phyloP scores from a whole-genome alignment of 2,113 vertebrate species.

The Microcebus murinus region DNA sequence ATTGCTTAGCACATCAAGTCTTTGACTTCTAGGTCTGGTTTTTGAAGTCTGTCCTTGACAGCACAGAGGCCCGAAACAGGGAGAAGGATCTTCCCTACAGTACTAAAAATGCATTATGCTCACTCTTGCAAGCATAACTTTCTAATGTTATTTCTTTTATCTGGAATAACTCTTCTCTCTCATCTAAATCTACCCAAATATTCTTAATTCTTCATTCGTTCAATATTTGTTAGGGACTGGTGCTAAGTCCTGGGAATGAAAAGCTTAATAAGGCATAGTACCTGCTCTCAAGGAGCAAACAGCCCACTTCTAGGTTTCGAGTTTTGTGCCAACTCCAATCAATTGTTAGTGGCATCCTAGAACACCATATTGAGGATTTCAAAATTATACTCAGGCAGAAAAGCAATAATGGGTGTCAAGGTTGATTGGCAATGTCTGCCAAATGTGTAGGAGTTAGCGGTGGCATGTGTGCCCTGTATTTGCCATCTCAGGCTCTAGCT shows the following conservation, averaged over 20 bases:
- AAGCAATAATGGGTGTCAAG: neutral
- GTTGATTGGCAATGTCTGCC: neutral
- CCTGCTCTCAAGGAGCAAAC: neutral
- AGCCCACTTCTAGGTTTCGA: neutral
- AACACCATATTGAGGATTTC: neutral
- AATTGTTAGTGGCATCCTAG: neutral
- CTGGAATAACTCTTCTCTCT: constrained; percentile 18
- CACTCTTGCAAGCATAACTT: neutral
- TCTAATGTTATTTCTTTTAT: neutral
- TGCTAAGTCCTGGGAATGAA: neutral
- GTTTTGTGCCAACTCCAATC: neutral
- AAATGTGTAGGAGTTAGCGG: neutral
- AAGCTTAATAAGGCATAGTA: neutral
- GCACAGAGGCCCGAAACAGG: neutral
- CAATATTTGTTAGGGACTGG: neutral
- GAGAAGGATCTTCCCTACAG: neutral
- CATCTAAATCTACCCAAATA: neutral
- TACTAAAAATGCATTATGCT: neutral
- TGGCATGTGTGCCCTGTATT: neutral
- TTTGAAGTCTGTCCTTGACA: neutral
- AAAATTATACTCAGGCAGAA: neutral
- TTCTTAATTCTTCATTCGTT: neutral
- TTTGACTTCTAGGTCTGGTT: neutral
- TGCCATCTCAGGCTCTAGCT: neutral
- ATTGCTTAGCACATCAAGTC: neutral